phyloP scores from a whole-genome alignment of 1,140 invertebrate species.

The Nasonia longicornis region DNA sequence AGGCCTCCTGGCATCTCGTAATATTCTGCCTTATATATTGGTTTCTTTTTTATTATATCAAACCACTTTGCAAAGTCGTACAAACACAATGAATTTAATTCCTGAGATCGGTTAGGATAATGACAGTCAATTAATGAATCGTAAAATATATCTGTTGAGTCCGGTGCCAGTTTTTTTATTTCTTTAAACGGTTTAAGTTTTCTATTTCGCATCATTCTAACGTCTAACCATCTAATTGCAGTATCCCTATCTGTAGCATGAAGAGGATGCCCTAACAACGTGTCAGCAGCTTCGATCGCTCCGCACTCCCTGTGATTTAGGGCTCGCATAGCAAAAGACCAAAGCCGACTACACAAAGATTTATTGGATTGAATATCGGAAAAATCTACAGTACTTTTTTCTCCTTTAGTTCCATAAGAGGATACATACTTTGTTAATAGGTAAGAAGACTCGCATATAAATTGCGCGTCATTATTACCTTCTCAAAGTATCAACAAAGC shows the following conservation, averaged over 20 bases:
- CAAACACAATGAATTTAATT: constrained; percentile 43
- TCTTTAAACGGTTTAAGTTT: constrained; percentile 53
- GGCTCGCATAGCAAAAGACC: constrained; percentile 49
- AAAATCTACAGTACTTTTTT: constrained; percentile 46
- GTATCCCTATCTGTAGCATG: constrained; percentile 59
- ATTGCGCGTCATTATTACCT: constrained; percentile 61
- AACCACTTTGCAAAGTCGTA: constrained; percentile 52
- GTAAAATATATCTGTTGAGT: constrained; percentile 52
- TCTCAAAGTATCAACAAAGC: constrained; percentile 54
- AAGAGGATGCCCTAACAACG: constrained; percentile 55
- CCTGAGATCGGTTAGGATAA: constrained; percentile 51
- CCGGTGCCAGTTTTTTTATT: constrained; percentile 44
- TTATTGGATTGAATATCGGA: constrained; percentile 40
- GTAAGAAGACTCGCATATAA: constrained; percentile 54
- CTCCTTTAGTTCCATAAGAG: constrained; percentile 50
- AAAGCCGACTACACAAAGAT: constrained; percentile 46
- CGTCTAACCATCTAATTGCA: constrained; percentile 59
- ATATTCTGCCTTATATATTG: constrained; percentile 21
- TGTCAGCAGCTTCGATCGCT: constrained; percentile 58
- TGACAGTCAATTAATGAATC: constrained; percentile 52
- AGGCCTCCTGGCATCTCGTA: constrained; percentile 30
- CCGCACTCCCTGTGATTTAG: constrained; percentile 58
- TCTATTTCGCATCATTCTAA: constrained; percentile 53
- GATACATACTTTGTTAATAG: constrained; percentile 56
- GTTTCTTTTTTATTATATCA: constrained; percentile 47